Evolutionary conservation across 1,140 invertebrate genomes (phyloP).

Genomic region (Orchestia grillus): DNA sequence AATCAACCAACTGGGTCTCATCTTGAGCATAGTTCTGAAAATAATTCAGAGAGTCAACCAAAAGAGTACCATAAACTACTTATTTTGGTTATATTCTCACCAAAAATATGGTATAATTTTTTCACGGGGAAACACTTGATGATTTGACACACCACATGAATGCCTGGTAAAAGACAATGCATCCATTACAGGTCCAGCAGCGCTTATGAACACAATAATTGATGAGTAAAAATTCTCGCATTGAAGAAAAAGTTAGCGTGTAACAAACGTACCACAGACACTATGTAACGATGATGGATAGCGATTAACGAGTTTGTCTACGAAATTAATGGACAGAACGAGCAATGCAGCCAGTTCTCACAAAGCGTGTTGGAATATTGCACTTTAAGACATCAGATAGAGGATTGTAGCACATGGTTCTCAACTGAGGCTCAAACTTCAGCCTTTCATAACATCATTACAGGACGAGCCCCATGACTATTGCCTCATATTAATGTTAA

Average conservation of each 20-base stretch:
- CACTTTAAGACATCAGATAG: no score
- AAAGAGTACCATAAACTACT: background rate
- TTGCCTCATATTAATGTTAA: background rate
- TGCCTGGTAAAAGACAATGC: background rate
- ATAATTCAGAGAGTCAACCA: background rate
- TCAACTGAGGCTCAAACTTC: background rate
- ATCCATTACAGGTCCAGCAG: background rate
- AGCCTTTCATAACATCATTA: background rate
- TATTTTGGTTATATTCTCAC: background rate
- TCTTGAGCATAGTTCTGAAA: background rate
- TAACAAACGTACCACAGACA: background rate
- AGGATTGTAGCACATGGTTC: no score
- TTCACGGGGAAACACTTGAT: background rate
- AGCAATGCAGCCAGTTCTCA: no score
- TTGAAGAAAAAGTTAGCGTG: background rate
- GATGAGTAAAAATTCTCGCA: background rate
- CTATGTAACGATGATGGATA: background rate
- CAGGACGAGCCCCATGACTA: background rate
- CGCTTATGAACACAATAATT: background rate
- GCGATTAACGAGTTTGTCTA: no score
- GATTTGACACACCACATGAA: background rate
- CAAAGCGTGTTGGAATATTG: no score
- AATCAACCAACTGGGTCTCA: background rate
- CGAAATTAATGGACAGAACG: no score
- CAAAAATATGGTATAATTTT: background rate